Base-by-base conservation (phyloP, 1,140 invertebrate genomes). In the Streblospio benedicti region DNA sequence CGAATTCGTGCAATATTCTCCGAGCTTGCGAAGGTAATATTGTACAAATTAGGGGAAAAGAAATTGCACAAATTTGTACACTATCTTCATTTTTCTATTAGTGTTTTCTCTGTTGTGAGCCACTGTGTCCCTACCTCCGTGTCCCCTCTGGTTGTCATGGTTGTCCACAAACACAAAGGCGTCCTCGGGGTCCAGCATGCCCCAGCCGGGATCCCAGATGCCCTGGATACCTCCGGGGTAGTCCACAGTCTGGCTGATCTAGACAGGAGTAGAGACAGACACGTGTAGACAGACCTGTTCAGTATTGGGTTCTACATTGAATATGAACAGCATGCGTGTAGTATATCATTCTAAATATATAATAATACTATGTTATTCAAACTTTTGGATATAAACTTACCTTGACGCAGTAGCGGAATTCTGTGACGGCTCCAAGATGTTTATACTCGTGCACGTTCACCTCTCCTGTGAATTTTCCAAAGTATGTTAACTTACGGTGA, bases 41-140 rank as follows among this genome's bases (percentile, higher is more conserved):
- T 53, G 51, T 53, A 53, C 23, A 30, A 12, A 27, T 61, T 47
- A 4, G 33, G 50, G 25, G 31, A 12, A 12, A 62, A 66, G 65
- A 76, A 84, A 57, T 87, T 89, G 67, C 88, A 90, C 88, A 91
- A 92, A 69, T 80, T 88, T 86, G 70, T 90, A 91, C 3, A 85
- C 86, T 3, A 83, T 83, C 2, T 86, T 87, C 78, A 90, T 86
- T 27, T 56, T 56, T 31, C 41, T 38, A 16, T 18, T 20, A 27
- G 70, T 67, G 1, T 75, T 64, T 27, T 80, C 72, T 27, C 64
- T 68, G 67, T 76, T 72, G 9, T 75, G 78, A 2, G 78, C 12
- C 5, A 53, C 31, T 5, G 20, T 53, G 51, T 32, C 51, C 9
- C 55, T 45, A n/a, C 55, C 55, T 6, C 55, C 55, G 25, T 57